phyloP scores from a whole-genome alignment of 1,140 invertebrate species.

The Proales similis region DNA sequence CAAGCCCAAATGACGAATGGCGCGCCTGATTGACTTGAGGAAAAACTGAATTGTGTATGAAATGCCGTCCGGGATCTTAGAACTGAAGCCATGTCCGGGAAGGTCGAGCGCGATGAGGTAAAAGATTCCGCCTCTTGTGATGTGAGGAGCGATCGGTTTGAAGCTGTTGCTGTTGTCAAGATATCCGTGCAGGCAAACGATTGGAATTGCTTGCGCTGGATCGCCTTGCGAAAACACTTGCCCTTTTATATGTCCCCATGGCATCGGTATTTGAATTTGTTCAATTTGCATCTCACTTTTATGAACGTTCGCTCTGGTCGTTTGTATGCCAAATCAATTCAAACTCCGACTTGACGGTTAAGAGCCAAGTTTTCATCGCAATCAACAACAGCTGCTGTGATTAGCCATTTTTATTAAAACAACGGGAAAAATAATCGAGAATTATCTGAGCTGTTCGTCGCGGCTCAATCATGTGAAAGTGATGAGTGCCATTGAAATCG shows the following conservation, averaged over 20 bases:
- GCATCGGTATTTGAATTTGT: neutral
- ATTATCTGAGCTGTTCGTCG: conserved; percentile 28
- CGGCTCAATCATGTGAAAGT: conserved; percentile 36
- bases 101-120: conserved; percentile 29
- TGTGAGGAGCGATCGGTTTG: conserved; percentile 16
- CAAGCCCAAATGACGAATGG: conserved; percentile 8
- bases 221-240: neutral
- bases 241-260: neutral
- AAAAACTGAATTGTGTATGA: conserved; percentile 16
- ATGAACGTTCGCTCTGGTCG: too few species aligned
- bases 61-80: conserved; percentile 29
- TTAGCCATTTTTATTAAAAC: conserved; percentile 1
- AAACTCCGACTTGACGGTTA: too few species aligned
- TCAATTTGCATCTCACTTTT: conserved; percentile 1
- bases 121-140: conserved; percentile 6
- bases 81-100: conserved; percentile 20
- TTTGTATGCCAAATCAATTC: too few species aligned
- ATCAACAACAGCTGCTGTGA: too few species aligned
- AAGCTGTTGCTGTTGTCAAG: conserved; percentile 29
- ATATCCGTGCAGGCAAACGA: conserved; percentile 25
- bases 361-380: too few species aligned
- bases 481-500: conserved; percentile 33
- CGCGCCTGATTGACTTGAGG: conserved; percentile 17
- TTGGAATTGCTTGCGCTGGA: neutral
- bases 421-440: neutral